A percentile compares a stretch with the other conserved stretches of the same genome.
Conservation (phyloP, 2,888 invertebrate genomes). For the Platynereis dumerilii region DNA sequence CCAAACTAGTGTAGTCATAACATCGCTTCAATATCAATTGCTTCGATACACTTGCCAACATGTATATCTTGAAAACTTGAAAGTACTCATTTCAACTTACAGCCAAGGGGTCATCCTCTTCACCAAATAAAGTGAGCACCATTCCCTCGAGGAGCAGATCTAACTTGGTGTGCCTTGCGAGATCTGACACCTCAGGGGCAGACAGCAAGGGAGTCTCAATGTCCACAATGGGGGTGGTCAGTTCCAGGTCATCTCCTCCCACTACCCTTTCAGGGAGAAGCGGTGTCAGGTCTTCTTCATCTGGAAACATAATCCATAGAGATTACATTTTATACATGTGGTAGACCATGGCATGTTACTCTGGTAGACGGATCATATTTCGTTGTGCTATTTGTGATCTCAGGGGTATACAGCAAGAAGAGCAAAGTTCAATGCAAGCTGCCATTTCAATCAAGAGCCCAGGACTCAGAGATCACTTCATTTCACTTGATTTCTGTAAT, state of each 20-base stretch:
- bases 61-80: no score
- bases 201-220: constrained; percentile 36
- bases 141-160: constrained; percentile 70
- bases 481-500: no score
- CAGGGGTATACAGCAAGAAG: no score
- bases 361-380: background rate
- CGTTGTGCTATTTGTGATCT: background rate
- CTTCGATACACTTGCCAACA: no score
- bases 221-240: constrained; percentile 34
- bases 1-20: no score
- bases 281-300: constrained; percentile 27
- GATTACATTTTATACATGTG: background rate
- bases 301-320: constrained; percentile 14
- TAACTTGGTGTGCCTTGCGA: constrained; percentile 32
- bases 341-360: background rate
- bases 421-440: no score
- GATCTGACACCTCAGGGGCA: constrained; percentile 34
- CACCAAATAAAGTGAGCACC: constrained; percentile 68
- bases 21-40: no score
- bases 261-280: constrained; percentile 21
- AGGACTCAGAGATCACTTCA: no score
- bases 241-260: constrained; percentile 18
- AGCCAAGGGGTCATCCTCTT: constrained; percentile 26
- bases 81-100: no score
- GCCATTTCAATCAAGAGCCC: no score